Evolutionary conservation across 1,140 invertebrate species (phyloP).

Genomic region (Trachymyrmex septentrionalis): DNA sequence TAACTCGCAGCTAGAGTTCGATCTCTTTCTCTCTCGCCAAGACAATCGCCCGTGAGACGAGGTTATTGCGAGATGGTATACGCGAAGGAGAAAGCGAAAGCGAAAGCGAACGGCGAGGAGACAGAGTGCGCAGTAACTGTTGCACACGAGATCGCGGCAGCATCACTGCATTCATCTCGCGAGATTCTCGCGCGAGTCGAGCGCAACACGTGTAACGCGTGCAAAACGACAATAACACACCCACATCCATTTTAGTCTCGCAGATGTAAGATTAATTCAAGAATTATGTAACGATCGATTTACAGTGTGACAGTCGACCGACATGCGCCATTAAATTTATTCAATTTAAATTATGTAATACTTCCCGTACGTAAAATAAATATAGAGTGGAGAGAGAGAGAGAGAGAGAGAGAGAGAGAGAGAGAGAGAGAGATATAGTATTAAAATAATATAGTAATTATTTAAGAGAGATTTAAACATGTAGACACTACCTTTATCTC

Average conservation of each 20-base stretch:
- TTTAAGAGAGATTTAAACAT: not conserved
- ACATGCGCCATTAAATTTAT: slow-evolving; percentile 16
- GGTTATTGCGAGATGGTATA: slow-evolving; percentile 41
- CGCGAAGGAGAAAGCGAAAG: slow-evolving; percentile 60
- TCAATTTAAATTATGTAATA: slow-evolving; percentile 4
- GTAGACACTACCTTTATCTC: not conserved
- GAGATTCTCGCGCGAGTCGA: not conserved
- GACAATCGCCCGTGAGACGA: slow-evolving; percentile 19
- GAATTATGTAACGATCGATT: slow-evolving; percentile 8
- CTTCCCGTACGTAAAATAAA: not conserved
- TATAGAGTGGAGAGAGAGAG: not conserved
- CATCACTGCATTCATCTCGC: slow-evolving; percentile 55
- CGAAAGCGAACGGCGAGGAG: slow-evolving; percentile 36
- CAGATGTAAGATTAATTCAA: not conserved
- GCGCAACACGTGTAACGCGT: not conserved
- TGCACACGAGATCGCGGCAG: slow-evolving; percentile 21
- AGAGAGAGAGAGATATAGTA: no score
- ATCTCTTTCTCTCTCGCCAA: not conserved
- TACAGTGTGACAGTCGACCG: not conserved
- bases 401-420: no score
- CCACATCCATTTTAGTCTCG: not conserved
- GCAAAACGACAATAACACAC: slow-evolving; percentile 2
- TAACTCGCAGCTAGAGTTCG: not conserved
- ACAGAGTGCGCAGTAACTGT: slow-evolving; percentile 16
- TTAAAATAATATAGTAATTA: not conserved